A percentile compares a stretch with the other conserved stretches of the same genome.
Conservation (phyloP, 2,113 vertebrate species). For the Promerops cafer region DNA sequence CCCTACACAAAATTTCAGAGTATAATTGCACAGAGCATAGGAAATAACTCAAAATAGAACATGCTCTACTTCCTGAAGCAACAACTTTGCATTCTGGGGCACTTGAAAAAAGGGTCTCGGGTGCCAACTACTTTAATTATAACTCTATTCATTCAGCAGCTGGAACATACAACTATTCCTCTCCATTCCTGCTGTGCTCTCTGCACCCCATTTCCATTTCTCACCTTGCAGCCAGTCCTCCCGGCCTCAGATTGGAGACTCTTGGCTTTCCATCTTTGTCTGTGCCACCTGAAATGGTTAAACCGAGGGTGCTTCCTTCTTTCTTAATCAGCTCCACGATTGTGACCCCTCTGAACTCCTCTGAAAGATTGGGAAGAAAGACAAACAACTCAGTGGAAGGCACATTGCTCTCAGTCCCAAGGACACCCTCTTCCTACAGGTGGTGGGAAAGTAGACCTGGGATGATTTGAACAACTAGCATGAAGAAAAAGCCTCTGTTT, state of each 20-base stretch:
- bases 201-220: background rate
- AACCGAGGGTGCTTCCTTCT: constrained; percentile 92
- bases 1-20: constrained; percentile 5
- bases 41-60: constrained; percentile 29
- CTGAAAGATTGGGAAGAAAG: constrained; percentile 63
- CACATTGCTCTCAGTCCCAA: background rate
- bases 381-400: background rate
- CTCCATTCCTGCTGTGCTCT: background rate
- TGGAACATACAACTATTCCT: background rate
- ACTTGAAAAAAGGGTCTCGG: background rate
- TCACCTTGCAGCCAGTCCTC: constrained; percentile 95
- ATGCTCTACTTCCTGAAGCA: background rate
- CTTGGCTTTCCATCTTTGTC: constrained; percentile 96
- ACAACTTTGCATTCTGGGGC: background rate
- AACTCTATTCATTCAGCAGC: background rate
- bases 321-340: constrained; percentile 95
- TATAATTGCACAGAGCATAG: background rate
- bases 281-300: constrained; percentile 95
- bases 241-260: constrained; percentile 92
- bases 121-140: background rate
- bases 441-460: background rate
- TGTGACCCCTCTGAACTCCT: constrained; percentile 90
- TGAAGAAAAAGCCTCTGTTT: background rate
- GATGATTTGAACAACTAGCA: background rate
- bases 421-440: background rate